Evolutionary conservation across 92 coral and sea anemone species (phyloP).

Genomic region (Virgularia gustaviana): DNA sequence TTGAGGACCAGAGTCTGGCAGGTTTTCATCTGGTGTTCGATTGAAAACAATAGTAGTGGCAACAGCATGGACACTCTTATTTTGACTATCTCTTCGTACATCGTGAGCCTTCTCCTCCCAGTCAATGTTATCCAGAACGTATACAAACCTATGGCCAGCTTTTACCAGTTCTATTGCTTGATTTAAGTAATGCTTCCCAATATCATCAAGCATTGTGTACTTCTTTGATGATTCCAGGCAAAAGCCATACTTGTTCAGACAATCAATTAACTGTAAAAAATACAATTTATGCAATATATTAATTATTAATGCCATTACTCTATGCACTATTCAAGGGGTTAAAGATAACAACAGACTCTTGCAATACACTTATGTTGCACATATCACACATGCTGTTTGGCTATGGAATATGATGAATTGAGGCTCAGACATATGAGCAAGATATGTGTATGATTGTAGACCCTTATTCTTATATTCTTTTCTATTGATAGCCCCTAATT

Average conservation of each 20-base stretch:
- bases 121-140: slow-evolving; percentile 47
- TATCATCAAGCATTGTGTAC: too few relatives aligned
- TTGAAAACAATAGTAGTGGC: slow-evolving; percentile 57
- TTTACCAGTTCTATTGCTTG: slow-evolving; percentile 36
- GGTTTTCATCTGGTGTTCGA: slow-evolving; percentile 30
- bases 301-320: too few relatives aligned
- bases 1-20: slow-evolving; percentile 44
- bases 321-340: too few relatives aligned
- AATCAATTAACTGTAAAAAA: slow-evolving; percentile 51
- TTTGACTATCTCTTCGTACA: slow-evolving; percentile 44
- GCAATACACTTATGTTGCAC: too few relatives aligned
- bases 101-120: slow-evolving; percentile 51
- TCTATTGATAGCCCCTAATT: too few relatives aligned
- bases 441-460: too few relatives aligned
- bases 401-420: too few relatives aligned
- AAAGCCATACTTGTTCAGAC: slow-evolving; percentile 42
- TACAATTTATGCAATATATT: too few relatives aligned
- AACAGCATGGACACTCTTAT: slow-evolving; percentile 56
- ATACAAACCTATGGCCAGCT: slow-evolving; percentile 40
- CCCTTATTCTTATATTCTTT: too few relatives aligned
- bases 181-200: slow-evolving; percentile 38
- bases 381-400: too few relatives aligned
- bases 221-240: slow-evolving; percentile 47
- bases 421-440: too few relatives aligned
- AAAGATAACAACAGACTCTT: too few relatives aligned